phyloP scores from a whole-genome alignment of 2,888 invertebrate species.

The Platycnemis pennipes region DNA sequence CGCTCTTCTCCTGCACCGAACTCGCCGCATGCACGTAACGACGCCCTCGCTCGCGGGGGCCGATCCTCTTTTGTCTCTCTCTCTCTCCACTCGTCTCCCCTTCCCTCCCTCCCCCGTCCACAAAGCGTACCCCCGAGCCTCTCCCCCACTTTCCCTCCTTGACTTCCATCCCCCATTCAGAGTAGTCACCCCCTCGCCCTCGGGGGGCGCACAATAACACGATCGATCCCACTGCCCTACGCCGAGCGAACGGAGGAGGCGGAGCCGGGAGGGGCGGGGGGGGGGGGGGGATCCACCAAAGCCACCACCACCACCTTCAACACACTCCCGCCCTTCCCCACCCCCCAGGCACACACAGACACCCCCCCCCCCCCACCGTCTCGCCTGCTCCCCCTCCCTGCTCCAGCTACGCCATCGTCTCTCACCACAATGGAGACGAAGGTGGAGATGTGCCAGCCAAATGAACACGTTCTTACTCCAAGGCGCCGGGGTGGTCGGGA shows the following conservation, averaged over 20 bases:
- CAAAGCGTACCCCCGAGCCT: background rate
- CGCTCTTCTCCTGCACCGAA: background rate
- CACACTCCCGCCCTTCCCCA: background rate
- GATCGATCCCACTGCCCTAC: slow-evolving; percentile 41
- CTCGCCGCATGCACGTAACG: background rate
- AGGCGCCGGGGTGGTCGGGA: background rate
- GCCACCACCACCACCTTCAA: background rate
- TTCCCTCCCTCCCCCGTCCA: too few species aligned
- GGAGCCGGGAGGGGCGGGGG: background rate
- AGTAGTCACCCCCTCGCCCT: background rate
- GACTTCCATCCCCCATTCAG: slow-evolving; percentile 30
- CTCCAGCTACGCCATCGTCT: background rate
- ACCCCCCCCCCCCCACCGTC: background rate
- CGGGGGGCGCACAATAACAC: slow-evolving; percentile 42
- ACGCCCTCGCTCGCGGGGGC: background rate
- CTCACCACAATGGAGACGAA: background rate
- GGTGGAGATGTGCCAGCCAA: slow-evolving; percentile 44
- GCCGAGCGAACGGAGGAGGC: background rate
- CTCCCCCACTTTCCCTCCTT: background rate
- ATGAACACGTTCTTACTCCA: slow-evolving; percentile 26
- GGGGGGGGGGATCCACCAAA: background rate
- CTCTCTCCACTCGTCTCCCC: background rate
- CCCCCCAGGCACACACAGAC: background rate
- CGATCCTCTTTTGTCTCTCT: background rate
- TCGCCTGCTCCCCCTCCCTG: background rate